Evolutionary conservation across 2,797 vertebrate species (phyloP), one percentile per base, ranked within the genome.

Genomic region (Mastacembelus armatus): DNA sequence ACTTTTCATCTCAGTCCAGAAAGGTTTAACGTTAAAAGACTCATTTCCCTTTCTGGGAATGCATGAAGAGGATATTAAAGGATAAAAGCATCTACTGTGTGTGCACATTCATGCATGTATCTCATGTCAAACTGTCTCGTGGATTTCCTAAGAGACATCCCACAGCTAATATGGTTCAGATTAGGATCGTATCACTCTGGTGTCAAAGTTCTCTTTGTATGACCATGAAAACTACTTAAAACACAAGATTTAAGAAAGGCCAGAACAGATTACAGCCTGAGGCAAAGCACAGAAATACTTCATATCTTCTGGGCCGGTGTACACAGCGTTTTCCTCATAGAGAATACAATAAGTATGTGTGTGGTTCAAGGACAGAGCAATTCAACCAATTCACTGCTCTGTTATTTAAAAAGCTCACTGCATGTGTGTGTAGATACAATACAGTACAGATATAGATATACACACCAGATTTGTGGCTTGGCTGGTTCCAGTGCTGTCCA

Each of bases 191-290:
- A 59, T 66, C 70, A 14, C 43, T 52, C 48, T 14, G 4, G 30
- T 19, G 48, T 80, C 71, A 64, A 66, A 78, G 60, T 69, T 47
- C 48, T 56, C 48, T 77, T 80, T 82, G 73, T 67, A 32, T 30
- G 8, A 32, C 18, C 19, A 7, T 60, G 68, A 70, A 69, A 66
- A 33, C 38, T 48, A n/a, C 55, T 33, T 33, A 6, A 36, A 60
- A 49, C 33, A 21, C 24, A 51, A 33, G 71, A 80, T 8, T 22
- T 35, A 61, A 38, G 27, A 50, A 35, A 74, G 38, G 14, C 33
- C 48, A 27, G 26, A 44, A 11, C 10, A 10, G 19, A 18, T 56
- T 6, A 45, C 21, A 42, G 68, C 63, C 59, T 1, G 10, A 18
- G 63, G 65, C 43, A 4, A 27, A 67, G 49, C 19, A 22, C 12